These are phyloP conservation scores for Muricea muricata DNA, from an alignment of 92 coral and sea anemone genomes.

Conservation along the genomic window DNA sequence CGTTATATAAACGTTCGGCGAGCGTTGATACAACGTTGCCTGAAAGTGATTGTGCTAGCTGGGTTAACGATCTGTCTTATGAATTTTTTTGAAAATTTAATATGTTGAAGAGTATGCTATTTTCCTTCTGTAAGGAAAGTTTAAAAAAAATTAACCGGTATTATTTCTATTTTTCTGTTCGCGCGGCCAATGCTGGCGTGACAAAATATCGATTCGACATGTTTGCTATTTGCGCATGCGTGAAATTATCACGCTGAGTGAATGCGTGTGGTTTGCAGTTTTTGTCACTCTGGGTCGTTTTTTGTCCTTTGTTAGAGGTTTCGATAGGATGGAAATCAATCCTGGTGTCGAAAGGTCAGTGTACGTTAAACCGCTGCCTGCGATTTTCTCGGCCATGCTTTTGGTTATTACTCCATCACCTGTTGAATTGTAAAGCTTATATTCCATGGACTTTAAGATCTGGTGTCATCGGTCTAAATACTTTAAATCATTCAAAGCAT, in stretches of 20 bases:
- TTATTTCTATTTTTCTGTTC: not conserved
- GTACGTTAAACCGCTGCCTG: conserved; percentile 47
- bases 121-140: not conserved
- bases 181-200: conserved; percentile 17
- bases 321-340: conserved; percentile 28
- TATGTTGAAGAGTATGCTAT: not conserved
- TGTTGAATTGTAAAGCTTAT: not conserved
- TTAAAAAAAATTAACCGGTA: conserved; percentile 9
- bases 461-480: conserved; percentile 16
- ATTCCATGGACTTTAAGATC: conserved; percentile 9
- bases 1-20: no score
- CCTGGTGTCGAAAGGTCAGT: conserved; percentile 40
- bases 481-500: not conserved
- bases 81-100: conserved; percentile 1
- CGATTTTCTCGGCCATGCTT: conserved; percentile 51
- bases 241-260: not conserved
- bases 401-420: conserved; percentile 40
- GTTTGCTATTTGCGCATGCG: not conserved
- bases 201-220: conserved; percentile 24
- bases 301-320: conserved; percentile 3
- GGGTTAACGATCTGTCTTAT: not conserved
- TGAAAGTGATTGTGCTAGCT: not conserved
- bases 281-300: conserved; percentile 17
- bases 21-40: no score
- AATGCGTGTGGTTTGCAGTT: conserved; percentile 2